A percentile compares a stretch with the other conserved stretches of the same genome.
These are phyloP conservation scores for Sinosuthora webbiana DNA, from an alignment of 2,113 vertebrate genomes.

Conservation along the genomic window DNA sequence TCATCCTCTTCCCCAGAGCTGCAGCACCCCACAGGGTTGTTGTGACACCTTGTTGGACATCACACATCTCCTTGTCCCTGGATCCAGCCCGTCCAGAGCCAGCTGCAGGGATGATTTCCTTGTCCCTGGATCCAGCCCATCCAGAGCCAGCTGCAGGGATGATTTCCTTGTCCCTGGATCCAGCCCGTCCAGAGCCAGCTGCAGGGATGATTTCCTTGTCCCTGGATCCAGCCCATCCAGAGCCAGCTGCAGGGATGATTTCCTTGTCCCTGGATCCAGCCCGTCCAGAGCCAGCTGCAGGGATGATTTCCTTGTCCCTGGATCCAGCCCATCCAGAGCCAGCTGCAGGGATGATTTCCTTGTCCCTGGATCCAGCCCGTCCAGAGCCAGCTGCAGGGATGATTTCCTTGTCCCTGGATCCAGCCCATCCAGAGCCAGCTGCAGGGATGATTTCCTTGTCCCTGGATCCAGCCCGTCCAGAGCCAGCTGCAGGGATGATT, in stretches of 20 bases:
- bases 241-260: neutral
- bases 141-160: neutral
- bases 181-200: neutral
- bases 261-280: no score
- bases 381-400: no score
- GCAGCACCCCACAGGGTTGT: accelerated
- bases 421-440: no score
- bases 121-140: neutral
- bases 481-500: no score
- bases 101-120: neutral
- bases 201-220: neutral
- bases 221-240: no score
- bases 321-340: no score
- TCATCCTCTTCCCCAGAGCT: neutral
- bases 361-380: no score
- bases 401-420: no score
- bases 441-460: no score
- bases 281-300: no score
- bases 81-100: neutral
- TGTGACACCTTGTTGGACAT: neutral
- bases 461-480: no score
- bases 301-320: neutral
- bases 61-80: accelerated
- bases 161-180: neutral
- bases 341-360: neutral